Conservation (phyloP, 1,140 invertebrate species). For the Drosophila ohnishii region DNA sequence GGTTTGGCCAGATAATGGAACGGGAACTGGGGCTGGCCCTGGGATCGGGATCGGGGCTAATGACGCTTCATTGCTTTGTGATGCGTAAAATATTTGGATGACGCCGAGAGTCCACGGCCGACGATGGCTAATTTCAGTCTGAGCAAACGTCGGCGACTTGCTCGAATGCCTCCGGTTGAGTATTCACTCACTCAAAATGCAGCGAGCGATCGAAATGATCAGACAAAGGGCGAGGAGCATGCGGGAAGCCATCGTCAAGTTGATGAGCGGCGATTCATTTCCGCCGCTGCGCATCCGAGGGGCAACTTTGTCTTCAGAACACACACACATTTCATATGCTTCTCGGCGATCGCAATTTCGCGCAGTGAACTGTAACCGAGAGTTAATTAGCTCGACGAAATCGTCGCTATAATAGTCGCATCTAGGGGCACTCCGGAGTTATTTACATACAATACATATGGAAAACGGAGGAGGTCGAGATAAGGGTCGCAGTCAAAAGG, state of each 20-base stretch:
- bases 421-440: conserved; percentile 27
- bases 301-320: conserved; percentile 19
- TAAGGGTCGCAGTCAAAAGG: conserved; percentile 54
- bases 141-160: conserved; percentile 48
- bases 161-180: conserved; percentile 56
- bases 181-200: conserved; percentile 1
- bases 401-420: conserved; percentile 37
- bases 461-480: conserved; percentile 30
- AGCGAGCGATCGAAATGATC: conserved; percentile 10
- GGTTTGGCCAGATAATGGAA: not conserved
- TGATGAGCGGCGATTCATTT: conserved; percentile 72
- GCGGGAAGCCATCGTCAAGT: conserved; percentile 41
- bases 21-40: conserved; percentile 12
- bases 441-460: conserved; percentile 35
- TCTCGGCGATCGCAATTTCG: conserved; percentile 61
- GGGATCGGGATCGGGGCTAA: conserved; percentile 48
- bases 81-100: conserved; percentile 68
- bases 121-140: conserved; percentile 38
- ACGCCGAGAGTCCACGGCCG: conserved; percentile 3
- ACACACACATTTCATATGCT: conserved; percentile 56
- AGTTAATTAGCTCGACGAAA: conserved; percentile 76
- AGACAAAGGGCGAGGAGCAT: conserved; percentile 41
- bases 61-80: conserved; percentile 74
- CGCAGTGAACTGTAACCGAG: conserved; percentile 78
- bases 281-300: conserved; percentile 44